Conservation (phyloP, 1,140 invertebrate genomes). For the Neotoxoptera formosana region DNA sequence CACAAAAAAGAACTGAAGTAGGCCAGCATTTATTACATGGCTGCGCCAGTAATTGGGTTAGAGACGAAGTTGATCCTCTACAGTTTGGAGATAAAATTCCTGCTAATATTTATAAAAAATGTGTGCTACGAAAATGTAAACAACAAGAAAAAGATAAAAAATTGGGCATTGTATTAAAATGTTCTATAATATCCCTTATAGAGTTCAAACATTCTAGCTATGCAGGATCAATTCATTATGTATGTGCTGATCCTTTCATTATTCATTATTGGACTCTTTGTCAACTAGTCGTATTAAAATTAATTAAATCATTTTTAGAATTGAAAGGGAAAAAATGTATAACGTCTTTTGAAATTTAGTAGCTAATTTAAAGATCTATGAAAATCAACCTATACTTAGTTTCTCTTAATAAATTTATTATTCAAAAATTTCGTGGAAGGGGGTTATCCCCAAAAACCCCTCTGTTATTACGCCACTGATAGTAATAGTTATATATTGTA, state of each 20-base stretch:
- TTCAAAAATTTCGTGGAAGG: too few species aligned
- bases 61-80: not conserved
- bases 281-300: not conserved
- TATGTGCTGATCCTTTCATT: not conserved
- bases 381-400: too few species aligned
- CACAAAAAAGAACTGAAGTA: not conserved
- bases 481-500: too few species aligned
- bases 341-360: too few species aligned
- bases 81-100: not conserved
- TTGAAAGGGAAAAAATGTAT: too few species aligned
- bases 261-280: conserved; percentile 10
- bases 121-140: not conserved
- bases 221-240: not conserved
- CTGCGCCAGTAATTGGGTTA: not conserved
- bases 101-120: not conserved
- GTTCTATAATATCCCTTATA: not conserved
- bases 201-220: not conserved
- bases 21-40: not conserved
- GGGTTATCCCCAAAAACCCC: too few species aligned
- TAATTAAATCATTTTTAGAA: too few species aligned
- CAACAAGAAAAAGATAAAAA: not conserved
- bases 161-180: not conserved
- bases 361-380: too few species aligned
- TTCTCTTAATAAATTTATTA: too few species aligned
- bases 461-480: too few species aligned